Percentiles rank a stretch among this genome's conserved stretches.
Conservation (phyloP, 2,113 vertebrate genomes). For the Cygnus atratus region DNA sequence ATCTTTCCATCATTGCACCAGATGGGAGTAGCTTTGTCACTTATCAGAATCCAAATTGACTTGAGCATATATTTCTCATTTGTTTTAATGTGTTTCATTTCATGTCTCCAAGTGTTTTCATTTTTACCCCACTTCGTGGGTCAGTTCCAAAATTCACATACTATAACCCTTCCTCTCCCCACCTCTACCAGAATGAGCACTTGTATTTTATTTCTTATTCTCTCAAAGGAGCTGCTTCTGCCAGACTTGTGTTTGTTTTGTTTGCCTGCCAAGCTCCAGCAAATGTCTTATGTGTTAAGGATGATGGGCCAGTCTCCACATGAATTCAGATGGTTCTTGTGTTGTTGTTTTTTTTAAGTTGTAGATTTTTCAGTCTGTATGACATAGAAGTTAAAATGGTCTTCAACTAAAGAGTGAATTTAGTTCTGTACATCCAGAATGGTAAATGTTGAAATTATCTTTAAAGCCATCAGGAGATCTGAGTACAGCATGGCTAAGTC, state of each 20-base stretch:
- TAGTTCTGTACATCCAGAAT: neutral
- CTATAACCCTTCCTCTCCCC: neutral
- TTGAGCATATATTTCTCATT: neutral
- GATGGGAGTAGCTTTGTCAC: slow-evolving; percentile 1
- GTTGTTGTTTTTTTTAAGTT: neutral
- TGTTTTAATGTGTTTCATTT: slow-evolving; percentile 33
- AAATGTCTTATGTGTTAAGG: slow-evolving; percentile 49
- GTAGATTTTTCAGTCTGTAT: neutral
- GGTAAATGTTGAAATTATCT: neutral
- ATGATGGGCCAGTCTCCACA: neutral
- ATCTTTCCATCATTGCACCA: neutral
- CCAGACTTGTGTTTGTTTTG: slow-evolving; percentile 50
- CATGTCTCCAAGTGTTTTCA: slow-evolving; percentile 9
- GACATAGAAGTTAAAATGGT: neutral
- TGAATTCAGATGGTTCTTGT: neutral
- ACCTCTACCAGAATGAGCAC: slow-evolving; percentile 36
- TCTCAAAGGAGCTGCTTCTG: slow-evolving; percentile 5
- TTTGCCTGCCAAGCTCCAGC: slow-evolving; percentile 19
- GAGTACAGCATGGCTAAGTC: neutral
- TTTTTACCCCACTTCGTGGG: neutral
- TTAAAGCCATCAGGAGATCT: neutral
- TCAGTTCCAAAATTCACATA: slow-evolving; percentile 28
- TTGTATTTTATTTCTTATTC: neutral
- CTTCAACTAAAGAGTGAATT: neutral
- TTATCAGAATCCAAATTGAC: neutral